Percentiles rank a stretch among this genome's conserved stretches.
These are phyloP conservation scores for Dasyurus viverrinus DNA, from an alignment of 2,113 vertebrate genomes.

Conservation along the genomic window DNA sequence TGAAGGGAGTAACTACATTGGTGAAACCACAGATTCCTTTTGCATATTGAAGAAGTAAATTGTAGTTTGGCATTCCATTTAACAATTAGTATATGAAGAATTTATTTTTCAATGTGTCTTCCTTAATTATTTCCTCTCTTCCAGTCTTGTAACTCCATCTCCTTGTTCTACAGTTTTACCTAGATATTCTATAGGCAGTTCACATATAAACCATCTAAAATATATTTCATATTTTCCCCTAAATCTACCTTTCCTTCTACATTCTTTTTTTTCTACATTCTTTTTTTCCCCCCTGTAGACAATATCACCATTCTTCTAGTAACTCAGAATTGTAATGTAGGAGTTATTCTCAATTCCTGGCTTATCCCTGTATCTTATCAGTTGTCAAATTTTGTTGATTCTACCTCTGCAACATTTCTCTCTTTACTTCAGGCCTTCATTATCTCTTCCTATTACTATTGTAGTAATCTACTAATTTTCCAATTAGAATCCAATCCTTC, in stretches of 20 bases:
- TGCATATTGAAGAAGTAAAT: background rate
- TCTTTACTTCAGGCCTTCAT: background rate
- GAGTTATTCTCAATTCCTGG: background rate
- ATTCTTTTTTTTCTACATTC: background rate
- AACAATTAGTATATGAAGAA: constrained; percentile 42
- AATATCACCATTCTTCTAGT: background rate
- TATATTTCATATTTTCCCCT: background rate
- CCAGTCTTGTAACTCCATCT: background rate
- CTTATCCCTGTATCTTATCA: background rate
- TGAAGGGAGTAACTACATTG: background rate
- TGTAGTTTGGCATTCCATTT: constrained; percentile 36
- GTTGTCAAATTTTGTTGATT: background rate
- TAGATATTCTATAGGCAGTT: background rate
- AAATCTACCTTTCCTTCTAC: background rate
- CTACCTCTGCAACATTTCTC: background rate
- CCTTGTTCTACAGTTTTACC: background rate
- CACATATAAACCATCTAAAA: too few species aligned
- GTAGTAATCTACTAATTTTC: background rate
- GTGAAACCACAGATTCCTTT: background rate
- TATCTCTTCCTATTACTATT: background rate
- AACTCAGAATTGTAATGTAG: background rate
- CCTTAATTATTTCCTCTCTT: background rate
- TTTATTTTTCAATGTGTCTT: constrained; percentile 34
- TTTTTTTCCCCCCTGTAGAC: background rate
- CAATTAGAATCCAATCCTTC: background rate